phyloP scores from a whole-genome alignment of 1,140 invertebrate species.

The Tachypleus tridentatus region DNA sequence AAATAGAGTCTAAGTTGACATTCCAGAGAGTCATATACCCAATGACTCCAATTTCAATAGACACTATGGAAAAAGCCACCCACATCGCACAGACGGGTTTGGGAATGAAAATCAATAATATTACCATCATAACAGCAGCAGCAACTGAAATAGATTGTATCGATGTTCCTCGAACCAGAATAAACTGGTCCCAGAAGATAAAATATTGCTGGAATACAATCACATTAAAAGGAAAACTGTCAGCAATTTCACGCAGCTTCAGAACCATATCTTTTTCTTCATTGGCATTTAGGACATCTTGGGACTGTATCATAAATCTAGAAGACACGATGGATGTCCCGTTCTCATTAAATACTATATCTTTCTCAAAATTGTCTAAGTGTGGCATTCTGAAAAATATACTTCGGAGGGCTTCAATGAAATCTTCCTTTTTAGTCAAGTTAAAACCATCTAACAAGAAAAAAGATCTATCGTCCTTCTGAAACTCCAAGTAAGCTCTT shows the following conservation, averaged over 20 bases:
- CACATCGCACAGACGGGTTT: constrained; percentile 84
- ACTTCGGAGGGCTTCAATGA: constrained; percentile 60
- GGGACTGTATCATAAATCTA: constrained; percentile 74
- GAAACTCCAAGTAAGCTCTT: constrained; percentile 64
- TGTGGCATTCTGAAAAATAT: constrained; percentile 37
- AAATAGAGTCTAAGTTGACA: constrained; percentile 90
- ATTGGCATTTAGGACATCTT: constrained; percentile 77
- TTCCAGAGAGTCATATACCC: constrained; percentile 94
- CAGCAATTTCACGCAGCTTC: constrained; percentile 60
- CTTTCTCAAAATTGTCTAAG: constrained; percentile 55
- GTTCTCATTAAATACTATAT: constrained; percentile 69
- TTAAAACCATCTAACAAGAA: constrained; percentile 47
- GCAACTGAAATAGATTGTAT: constrained; percentile 87
- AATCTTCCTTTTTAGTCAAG: constrained; percentile 54
- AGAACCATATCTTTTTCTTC: constrained; percentile 83
- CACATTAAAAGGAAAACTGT: constrained; percentile 62
- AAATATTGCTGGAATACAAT: constrained; percentile 91
- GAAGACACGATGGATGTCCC: constrained; percentile 63
- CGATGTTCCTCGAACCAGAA: constrained; percentile 79
- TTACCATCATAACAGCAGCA: constrained; percentile 85
- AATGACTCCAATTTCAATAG: constrained; percentile 86
- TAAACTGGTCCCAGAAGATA: constrained; percentile 90
- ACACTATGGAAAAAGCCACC: constrained; percentile 90
- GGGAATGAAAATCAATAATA: constrained; percentile 93
- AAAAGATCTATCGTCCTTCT: constrained; percentile 57